Evolutionary conservation across 1,140 invertebrate species (phyloP), one percentile per base, ranked within the genome.

Genomic region (Campodea augens): DNA sequence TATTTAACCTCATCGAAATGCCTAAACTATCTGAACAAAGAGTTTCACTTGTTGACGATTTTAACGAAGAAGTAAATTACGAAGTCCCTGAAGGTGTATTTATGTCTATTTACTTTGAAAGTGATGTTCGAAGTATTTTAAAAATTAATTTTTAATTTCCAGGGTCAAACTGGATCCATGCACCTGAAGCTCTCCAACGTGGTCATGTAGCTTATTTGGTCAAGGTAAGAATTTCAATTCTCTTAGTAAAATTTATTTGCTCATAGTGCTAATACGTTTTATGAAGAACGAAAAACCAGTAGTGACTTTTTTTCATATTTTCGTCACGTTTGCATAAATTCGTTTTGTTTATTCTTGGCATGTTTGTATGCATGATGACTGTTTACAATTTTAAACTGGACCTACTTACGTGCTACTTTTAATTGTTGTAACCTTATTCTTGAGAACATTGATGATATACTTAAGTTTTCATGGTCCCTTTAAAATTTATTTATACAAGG

Each of bases 171-270:
- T 96, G 91, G 91, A 78, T 93, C 54, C 91, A 96, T 65, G 78
- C 86, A 46, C 83, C 89, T 24, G 89, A 93, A 56, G 72, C 85
- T n/a, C 69, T 96, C 4, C 77, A 88, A 55, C 87, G 81, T 63
- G 90, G 90, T 44, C 90, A 95, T 59, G 88, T 95, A 51, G 86
- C 85, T 29, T 96, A 95, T 72, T 76, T 92, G 67, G 90, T 96
- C 62, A 96, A 96, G 77, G 87, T 92, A 70, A 65, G 60, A 44
- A 25, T n/a, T 18, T 38, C 15, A 40, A 29, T 39, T 43, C 47
- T 13, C 21, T 50, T 46, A 15, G 23, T 25, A 43, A 13, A 15
- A 5, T 42, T n/a, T 18, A 48, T n/a, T 32, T 32, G 7, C 7
- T 32, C 7, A 7, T 7, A 32, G 7, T 24, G 4, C 25, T 44